A percentile compares a stretch with the other conserved stretches of the same genome.
Evolutionary conservation across 2,888 invertebrate genomes (phyloP).

Genomic region (Nephrotoma flavescens): DNA sequence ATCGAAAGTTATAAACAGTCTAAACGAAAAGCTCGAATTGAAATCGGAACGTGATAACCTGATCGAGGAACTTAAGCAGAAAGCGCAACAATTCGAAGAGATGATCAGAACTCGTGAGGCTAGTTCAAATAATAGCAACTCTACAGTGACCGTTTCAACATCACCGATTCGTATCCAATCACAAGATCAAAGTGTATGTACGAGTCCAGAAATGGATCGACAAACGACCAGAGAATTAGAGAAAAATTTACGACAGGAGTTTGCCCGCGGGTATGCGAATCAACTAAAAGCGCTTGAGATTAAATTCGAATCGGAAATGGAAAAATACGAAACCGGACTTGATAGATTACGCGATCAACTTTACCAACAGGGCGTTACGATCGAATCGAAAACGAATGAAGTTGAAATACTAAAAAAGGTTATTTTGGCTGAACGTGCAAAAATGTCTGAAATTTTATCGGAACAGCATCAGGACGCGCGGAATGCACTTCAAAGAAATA

Average conservation of each 20-base stretch:
- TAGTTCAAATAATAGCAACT: slow-evolving; percentile 17
- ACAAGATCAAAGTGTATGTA: slow-evolving; percentile 22
- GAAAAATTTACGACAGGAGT: slow-evolving; percentile 45
- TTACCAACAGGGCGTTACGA: slow-evolving; percentile 9
- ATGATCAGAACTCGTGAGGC: slow-evolving; percentile 41
- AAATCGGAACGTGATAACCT: slow-evolving; percentile 42
- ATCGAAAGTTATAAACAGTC: slow-evolving; percentile 21
- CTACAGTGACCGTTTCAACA: slow-evolving; percentile 20
- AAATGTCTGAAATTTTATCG: slow-evolving; percentile 21
- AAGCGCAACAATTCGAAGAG: slow-evolving; percentile 47
- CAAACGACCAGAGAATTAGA: slow-evolving; percentile 18
- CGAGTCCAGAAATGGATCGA: slow-evolving; percentile 28
- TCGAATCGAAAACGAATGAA: slow-evolving; percentile 21
- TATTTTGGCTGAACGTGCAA: slow-evolving; percentile 27
- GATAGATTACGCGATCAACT: slow-evolving; percentile 12
- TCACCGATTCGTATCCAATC: slow-evolving; percentile 13
- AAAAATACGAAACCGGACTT: slow-evolving; percentile 13
- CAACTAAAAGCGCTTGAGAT: slow-evolving; percentile 42
- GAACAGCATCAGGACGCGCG: slow-evolving; percentile 19
- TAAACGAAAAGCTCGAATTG: slow-evolving; percentile 27
- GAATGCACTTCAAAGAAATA: slow-evolving; percentile 19
- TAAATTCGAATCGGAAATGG: slow-evolving; percentile 16
- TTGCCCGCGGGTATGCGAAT: slow-evolving; percentile 46
- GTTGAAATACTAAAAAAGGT: slow-evolving; percentile 28
- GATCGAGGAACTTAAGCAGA: slow-evolving; percentile 42